Evolutionary conservation across 2,888 invertebrate genomes (phyloP).

Genomic region (Drosophila yooni): DNA sequence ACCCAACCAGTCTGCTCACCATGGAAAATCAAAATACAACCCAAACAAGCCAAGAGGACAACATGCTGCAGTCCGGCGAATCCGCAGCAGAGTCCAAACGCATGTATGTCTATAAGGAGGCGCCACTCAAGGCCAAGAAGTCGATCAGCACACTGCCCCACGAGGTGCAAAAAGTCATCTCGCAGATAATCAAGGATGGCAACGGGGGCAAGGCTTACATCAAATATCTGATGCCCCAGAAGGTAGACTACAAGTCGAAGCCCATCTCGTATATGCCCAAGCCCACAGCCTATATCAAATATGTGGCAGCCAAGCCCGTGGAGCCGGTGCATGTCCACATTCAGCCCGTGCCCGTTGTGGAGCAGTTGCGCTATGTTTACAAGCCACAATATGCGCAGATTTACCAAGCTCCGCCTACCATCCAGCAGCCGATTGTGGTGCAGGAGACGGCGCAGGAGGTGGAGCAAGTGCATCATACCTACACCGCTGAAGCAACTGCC

Average conservation of each 20-base stretch:
- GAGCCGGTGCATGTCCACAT: conserved; percentile 75
- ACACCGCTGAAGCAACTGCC: conserved; percentile 50
- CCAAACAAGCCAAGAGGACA: conserved; percentile 37
- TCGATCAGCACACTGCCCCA: conserved; percentile 75
- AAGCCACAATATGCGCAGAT: conserved; percentile 38
- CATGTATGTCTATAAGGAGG: conserved; percentile 72
- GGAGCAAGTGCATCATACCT: conserved; percentile 69
- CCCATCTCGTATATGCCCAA: conserved; percentile 41
- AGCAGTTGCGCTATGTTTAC: conserved; percentile 79
- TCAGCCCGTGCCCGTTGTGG: conserved; percentile 78
- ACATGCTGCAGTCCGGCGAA: conserved; percentile 50
- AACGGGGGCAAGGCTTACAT: conserved; percentile 75
- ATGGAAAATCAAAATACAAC: conserved; percentile 40
- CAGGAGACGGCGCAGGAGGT: conserved; percentile 40
- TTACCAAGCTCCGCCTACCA: conserved; percentile 41
- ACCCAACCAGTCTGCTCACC: conserved; percentile 40
- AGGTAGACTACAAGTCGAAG: conserved; percentile 63
- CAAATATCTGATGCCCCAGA: conserved; percentile 75
- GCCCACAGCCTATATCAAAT: conserved; percentile 52
- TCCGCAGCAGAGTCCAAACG: conserved; percentile 71
- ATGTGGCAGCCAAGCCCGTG: conserved; percentile 39
- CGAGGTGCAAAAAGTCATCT: conserved; percentile 82
- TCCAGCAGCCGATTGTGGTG: conserved; percentile 76
- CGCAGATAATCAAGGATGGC: conserved; percentile 74
- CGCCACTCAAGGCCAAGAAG: conserved; percentile 71